Evolutionary conservation across 2,888 invertebrate species (phyloP).

Genomic region (Dynastes tityus): DNA sequence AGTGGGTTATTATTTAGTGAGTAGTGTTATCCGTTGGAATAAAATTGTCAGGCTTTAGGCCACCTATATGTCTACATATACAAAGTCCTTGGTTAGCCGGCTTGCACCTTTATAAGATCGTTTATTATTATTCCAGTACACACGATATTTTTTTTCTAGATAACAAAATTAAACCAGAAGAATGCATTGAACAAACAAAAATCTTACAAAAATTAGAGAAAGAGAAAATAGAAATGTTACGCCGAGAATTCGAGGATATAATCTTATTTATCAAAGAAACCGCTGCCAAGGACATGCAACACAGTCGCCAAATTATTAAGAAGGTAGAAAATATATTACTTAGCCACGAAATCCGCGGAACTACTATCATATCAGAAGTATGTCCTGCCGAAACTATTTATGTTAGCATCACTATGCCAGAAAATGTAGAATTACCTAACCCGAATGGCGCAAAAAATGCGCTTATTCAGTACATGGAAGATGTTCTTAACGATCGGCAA

Average conservation of each 20-base stretch:
- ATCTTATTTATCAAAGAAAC: slow-evolving; percentile 57
- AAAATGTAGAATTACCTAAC: slow-evolving; percentile 53
- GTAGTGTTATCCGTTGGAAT: too few species aligned
- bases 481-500: slow-evolving; percentile 59
- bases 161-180: slow-evolving; percentile 26
- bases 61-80: too few species aligned
- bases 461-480: slow-evolving; percentile 59
- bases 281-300: slow-evolving; percentile 56
- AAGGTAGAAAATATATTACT: slow-evolving; percentile 62
- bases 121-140: too few species aligned
- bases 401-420: slow-evolving; percentile 57
- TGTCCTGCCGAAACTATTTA: slow-evolving; percentile 58
- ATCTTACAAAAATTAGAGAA: slow-evolving; percentile 55
- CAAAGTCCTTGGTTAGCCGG: too few species aligned
- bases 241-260: slow-evolving; percentile 59
- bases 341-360: slow-evolving; percentile 62
- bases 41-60: too few species aligned
- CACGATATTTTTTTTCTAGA: neutral
- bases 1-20: too few species aligned
- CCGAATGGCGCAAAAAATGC: slow-evolving; percentile 50
- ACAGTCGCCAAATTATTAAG: slow-evolving; percentile 53
- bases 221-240: slow-evolving; percentile 55
- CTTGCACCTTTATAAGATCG: too few species aligned
- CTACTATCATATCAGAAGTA: slow-evolving; percentile 59
- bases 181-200: slow-evolving; percentile 44